Conservation (phyloP, 2,113 vertebrate genomes). For the Eupsittula cactorum region DNA sequence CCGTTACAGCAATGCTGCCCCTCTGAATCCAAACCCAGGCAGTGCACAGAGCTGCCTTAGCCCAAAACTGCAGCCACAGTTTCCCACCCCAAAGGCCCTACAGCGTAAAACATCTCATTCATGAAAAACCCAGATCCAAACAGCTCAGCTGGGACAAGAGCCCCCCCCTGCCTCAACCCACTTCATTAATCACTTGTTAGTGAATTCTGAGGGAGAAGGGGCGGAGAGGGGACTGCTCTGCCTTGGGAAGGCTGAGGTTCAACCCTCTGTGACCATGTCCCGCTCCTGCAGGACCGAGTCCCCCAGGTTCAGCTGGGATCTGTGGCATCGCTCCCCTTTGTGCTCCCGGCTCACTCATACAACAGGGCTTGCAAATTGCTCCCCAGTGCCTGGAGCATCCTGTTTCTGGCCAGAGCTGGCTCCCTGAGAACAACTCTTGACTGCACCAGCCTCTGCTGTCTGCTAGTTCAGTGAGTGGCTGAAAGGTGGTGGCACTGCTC, state of each 20-base stretch:
- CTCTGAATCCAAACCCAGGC: not conserved
- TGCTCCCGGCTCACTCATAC: not conserved
- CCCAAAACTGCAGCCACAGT: rapidly evolving
- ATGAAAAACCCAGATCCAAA: not conserved
- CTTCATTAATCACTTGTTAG: rapidly evolving
- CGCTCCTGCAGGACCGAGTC: not conserved
- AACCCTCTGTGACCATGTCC: rapidly evolving
- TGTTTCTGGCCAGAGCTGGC: not conserved
- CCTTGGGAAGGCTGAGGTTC: too few species aligned
- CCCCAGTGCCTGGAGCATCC: not conserved
- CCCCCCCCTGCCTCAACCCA: too few species aligned
- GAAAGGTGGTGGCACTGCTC: not conserved
- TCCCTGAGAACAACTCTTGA: not conserved
- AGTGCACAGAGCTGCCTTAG: not conserved
- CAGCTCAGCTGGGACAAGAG: rapidly evolving
- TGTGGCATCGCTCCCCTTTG: not conserved
- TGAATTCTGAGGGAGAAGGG: not conserved
- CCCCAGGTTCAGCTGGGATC: not conserved
- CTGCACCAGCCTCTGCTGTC: not conserved
- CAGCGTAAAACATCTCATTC: not conserved
- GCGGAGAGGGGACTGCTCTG: not conserved
- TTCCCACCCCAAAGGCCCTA: not conserved
- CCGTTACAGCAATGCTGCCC: rapidly evolving
- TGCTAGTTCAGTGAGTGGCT: not conserved
- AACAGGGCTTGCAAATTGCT: not conserved